Conservation (phyloP, 2,113 vertebrate species). For the Nothoprocta perdicaria region DNA sequence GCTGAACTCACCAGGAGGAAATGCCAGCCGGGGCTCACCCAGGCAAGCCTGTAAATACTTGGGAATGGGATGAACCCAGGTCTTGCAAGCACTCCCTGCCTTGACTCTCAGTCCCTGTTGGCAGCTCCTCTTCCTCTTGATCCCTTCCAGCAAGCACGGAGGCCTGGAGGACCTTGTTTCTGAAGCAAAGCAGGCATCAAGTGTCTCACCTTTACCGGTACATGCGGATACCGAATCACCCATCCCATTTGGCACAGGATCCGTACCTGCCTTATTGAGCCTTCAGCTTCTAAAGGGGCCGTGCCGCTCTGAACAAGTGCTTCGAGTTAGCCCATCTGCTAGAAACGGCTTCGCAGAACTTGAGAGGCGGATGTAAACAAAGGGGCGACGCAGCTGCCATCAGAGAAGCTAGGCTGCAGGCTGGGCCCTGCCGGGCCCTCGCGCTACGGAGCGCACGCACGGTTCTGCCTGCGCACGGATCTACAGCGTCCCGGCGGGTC, state of each 20-base stretch:
- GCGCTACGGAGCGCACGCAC: neutral
- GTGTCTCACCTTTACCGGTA: neutral
- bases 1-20: neutral
- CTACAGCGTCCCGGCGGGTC: neutral
- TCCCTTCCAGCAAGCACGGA: neutral
- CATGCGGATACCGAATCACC: neutral
- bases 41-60: neutral
- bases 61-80: neutral
- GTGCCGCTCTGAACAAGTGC: neutral
- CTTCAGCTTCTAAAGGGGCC: neutral
- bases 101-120: neutral
- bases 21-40: neutral
- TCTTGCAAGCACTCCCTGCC: neutral
- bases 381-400: too few species aligned
- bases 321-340: neutral
- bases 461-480: neutral
- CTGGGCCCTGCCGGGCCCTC: too few species aligned
- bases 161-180: fast-evolving
- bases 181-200: neutral
- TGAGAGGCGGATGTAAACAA: too few species aligned
- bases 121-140: neutral
- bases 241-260: fast-evolving
- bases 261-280: neutral
- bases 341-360: too few species aligned
- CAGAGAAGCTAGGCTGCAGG: too few species aligned